Evolutionary conservation across 2,113 vertebrate species (phyloP).

Genomic region (Monopterus albus): DNA sequence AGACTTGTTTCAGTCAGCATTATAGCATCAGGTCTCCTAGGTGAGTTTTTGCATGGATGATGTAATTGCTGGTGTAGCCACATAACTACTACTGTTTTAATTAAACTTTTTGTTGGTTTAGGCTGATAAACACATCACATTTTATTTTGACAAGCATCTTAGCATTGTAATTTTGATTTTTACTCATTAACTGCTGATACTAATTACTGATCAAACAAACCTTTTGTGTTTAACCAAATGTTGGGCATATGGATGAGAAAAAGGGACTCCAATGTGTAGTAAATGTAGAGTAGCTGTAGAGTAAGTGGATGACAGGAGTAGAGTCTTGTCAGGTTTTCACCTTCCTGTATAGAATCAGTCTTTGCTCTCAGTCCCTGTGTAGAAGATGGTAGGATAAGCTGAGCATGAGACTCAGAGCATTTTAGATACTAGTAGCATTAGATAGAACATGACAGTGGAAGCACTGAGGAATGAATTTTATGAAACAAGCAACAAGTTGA

Average conservation of each 20-base stretch:
- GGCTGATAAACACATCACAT: constrained; percentile 43
- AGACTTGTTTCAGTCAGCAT: constrained; percentile 15
- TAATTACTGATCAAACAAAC: constrained; percentile 69
- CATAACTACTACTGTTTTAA: constrained; percentile 21
- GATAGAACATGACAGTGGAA: constrained; percentile 38
- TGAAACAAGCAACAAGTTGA: constrained; percentile 37
- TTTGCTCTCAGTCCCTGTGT: constrained; percentile 24
- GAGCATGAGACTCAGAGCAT: constrained; percentile 29
- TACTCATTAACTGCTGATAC: constrained; percentile 67
- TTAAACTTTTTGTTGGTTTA: constrained; percentile 29
- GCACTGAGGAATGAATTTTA: constrained; percentile 44
- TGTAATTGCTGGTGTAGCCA: constrained; percentile 17
- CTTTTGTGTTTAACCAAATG: constrained; percentile 78
- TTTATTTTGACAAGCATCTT: constrained; percentile 65
- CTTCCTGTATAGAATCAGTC: constrained; percentile 22
- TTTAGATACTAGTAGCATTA: constrained; percentile 55
- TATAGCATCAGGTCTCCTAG: constrained; percentile 20
- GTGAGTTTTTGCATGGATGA: constrained; percentile 35
- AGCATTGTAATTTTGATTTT: constrained; percentile 67
- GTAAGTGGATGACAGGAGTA: constrained; percentile 31
- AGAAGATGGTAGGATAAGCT: constrained; percentile 40
- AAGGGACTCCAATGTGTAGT: constrained; percentile 76
- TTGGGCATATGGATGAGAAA: constrained; percentile 78
- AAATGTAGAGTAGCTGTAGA: constrained; percentile 63
- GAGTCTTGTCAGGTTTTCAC: constrained; percentile 7